These are phyloP conservation scores for Heliconius aoede DNA, from an alignment of 2,888 invertebrate genomes.

Conservation along the genomic window DNA sequence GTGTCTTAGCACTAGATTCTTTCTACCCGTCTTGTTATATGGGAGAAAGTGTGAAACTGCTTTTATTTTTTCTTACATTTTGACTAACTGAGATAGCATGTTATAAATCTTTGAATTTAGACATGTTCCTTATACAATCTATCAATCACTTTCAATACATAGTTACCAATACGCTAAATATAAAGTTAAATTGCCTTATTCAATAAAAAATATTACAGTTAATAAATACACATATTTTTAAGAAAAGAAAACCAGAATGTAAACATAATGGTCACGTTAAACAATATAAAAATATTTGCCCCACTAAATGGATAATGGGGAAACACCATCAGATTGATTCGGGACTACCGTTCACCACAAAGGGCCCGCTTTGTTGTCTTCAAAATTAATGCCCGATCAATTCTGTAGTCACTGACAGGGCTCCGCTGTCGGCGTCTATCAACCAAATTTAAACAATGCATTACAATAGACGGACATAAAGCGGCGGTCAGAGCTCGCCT, in stretches of 20 bases:
- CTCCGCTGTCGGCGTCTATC: constrained; percentile 56
- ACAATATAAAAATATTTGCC: constrained; percentile 3
- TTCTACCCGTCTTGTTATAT: background rate
- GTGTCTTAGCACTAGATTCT: background rate
- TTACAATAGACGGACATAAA: constrained; percentile 60
- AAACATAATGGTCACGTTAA: background rate
- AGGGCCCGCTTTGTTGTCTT: constrained; percentile 60
- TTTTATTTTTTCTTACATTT: no score
- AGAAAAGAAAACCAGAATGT: background rate
- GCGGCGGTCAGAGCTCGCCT: constrained; percentile 58
- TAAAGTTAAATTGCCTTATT: background rate
- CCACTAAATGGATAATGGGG: constrained; percentile 35
- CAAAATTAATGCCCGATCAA: constrained; percentile 72
- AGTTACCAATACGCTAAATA: background rate
- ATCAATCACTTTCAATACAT: background rate
- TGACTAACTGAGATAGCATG: no score
- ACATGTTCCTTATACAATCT: no score
- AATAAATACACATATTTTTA: background rate
- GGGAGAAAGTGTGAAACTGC: no score
- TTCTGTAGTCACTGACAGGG: constrained; percentile 54
- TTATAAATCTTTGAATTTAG: no score
- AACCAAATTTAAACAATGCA: constrained; percentile 58
- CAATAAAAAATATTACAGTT: background rate
- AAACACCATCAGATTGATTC: constrained; percentile 42
- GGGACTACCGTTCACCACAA: constrained; percentile 60